phyloP scores from a whole-genome alignment of 2,888 invertebrate species.

The Plagiodera versicolora region DNA sequence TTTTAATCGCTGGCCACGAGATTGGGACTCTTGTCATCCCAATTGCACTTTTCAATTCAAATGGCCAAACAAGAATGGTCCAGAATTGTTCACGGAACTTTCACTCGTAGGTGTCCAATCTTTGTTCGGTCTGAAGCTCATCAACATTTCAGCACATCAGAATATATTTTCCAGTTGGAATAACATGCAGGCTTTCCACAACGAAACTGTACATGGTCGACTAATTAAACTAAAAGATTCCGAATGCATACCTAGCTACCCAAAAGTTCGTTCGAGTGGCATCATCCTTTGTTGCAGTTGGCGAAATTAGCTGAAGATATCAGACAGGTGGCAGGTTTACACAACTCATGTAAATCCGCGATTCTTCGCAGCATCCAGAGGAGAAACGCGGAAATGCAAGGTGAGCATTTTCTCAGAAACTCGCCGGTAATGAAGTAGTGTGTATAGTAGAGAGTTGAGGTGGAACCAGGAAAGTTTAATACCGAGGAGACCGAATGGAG shows the following conservation, averaged over 20 bases:
- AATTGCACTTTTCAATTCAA: too few relatives aligned
- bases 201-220: not conserved
- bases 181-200: not conserved
- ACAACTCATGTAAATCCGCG: not conserved
- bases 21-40: not conserved
- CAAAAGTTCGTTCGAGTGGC: not conserved
- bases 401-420: constrained; percentile 39
- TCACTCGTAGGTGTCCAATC: too few relatives aligned
- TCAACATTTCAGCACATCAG: too few relatives aligned
- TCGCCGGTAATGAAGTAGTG: constrained; percentile 44
- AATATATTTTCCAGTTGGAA: not conserved
- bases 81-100: too few relatives aligned
- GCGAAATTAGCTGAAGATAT: not conserved
- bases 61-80: too few relatives aligned
- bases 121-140: too few relatives aligned
- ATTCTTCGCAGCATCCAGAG: constrained; percentile 12
- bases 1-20: not conserved
- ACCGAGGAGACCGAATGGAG: constrained; percentile 19
- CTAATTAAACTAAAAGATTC: too few relatives aligned
- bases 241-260: not conserved
- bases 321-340: not conserved
- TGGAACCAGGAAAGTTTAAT: constrained; percentile 31
- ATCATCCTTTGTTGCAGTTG: not conserved
- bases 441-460: constrained; percentile 40
- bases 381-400: constrained; percentile 37